phyloP scores from a whole-genome alignment of 2,888 invertebrate species.

The Limnephilus lunatus region DNA sequence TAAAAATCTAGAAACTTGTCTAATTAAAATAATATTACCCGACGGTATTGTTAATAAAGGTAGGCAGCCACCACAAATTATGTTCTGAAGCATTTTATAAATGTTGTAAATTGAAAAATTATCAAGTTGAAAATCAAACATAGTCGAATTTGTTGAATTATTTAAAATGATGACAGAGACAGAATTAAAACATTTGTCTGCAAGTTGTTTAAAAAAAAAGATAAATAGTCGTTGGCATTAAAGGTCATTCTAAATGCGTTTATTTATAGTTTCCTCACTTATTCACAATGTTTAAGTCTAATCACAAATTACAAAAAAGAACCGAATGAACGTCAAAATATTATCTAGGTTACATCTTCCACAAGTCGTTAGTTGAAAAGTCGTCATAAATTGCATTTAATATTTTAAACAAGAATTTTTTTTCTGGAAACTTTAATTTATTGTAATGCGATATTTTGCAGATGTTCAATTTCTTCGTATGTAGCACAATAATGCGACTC shows the following conservation, averaged over 20 bases:
- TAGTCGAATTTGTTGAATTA: neutral
- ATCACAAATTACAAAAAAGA: neutral
- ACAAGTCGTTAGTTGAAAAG: neutral
- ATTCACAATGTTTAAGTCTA: neutral
- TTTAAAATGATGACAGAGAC: neutral
- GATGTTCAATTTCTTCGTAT: neutral
- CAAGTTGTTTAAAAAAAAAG: neutral
- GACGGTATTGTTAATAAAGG: neutral
- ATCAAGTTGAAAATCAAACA: neutral
- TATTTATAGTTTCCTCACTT: neutral
- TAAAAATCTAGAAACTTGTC: neutral
- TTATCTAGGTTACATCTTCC: neutral
- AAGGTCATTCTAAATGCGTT: neutral
- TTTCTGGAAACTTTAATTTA: neutral
- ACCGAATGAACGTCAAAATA: neutral
- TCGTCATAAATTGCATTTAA: neutral
- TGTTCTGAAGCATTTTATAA: neutral
- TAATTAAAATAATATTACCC: neutral
- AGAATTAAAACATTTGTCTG: neutral
- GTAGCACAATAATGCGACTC: neutral
- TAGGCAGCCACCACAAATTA: neutral
- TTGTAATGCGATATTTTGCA: neutral
- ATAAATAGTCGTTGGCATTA: neutral
- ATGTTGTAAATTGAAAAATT: neutral
- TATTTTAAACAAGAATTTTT: neutral